Base-by-base conservation (phyloP, 2,113 vertebrate species). In the Cacatua alba region DNA sequence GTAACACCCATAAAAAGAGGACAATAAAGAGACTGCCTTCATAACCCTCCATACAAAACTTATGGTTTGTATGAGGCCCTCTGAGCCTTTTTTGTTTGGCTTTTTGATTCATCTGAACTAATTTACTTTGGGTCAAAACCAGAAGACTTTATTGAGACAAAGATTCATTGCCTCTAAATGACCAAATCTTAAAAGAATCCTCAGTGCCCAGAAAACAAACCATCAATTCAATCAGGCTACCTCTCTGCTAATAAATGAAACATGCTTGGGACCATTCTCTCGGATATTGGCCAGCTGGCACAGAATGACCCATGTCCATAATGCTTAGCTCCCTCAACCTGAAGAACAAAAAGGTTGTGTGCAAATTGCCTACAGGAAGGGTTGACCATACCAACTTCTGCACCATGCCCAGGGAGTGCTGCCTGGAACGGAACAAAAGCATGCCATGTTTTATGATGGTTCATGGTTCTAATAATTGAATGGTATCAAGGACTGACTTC, bases 181-280 rank as follows among this genome's bases (percentile, higher is more conserved):
- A 51, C 33, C 64, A 88, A 70, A 74, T 68, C 76, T 81, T 94
- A 24, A 41, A 90, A 86, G 82, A 53, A 65, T 10, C 10, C n/a
- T 53, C 48, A 74, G 52, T 71, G 51, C 46, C 59, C 87, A 28
- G 23, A 60, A 86, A 94, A 31, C 43, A 88, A 52, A 29, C 25
- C 5, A 15, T 37, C 37, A 69, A 57, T 82, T 95, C 62, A 37
- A 48, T 91, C 65, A 91, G 69, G 37, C 46, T 68, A 33, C 44
- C 21, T 69, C 52, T 91, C 76, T 68, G 17, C 77, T 94, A 89
- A 84, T 64, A 91, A 63, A 92, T 90, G 48, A 90, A 65, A 86
- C 49, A 25, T n/a, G 10, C 19, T 72, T 44, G n/a, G 67, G 59
- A 90, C 20, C 11, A 11, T 39, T 75, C 24, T 79, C 33, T 81